phyloP scores from a whole-genome alignment of 2,888 invertebrate species.

The Microplitis manilae region DNA sequence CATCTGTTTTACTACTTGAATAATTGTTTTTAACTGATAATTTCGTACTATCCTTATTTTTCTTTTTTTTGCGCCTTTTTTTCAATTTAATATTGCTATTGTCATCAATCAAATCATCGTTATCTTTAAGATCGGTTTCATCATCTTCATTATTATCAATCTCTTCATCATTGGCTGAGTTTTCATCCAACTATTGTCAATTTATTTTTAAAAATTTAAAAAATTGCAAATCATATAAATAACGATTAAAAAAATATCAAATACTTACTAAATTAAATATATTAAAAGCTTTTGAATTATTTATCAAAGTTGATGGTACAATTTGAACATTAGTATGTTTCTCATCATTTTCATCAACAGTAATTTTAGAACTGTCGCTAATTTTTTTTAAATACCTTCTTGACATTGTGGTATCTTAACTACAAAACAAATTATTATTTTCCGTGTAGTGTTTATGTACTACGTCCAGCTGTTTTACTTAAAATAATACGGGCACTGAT shows the following conservation, averaged over 20 bases:
- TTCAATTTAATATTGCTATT: conserved; percentile 69
- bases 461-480: too few species aligned
- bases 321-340: not conserved
- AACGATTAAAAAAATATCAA: not conserved
- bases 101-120: conserved; percentile 65
- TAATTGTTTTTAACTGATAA: conserved; percentile 55
- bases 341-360: not conserved
- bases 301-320: conserved; percentile 43
- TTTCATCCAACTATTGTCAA: conserved; percentile 76
- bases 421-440: not conserved
- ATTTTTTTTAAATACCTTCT: conserved; percentile 14
- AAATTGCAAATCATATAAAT: not conserved
- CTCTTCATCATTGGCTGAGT: conserved; percentile 81
- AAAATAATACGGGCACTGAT: too few species aligned
- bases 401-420: not conserved
- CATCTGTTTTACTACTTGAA: conserved; percentile 48
- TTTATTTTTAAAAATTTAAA: conserved; percentile 21
- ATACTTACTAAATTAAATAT: conserved; percentile 80
- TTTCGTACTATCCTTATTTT: conserved; percentile 69
- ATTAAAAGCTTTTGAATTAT: conserved; percentile 76
- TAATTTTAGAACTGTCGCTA: not conserved
- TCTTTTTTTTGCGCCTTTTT: conserved; percentile 79
- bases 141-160: conserved; percentile 71
- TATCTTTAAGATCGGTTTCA: conserved; percentile 63
- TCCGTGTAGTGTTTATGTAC: too few species aligned